phyloP scores from a whole-genome alignment of 2,797 vertebrate genomes.

The Menidia menidia region DNA sequence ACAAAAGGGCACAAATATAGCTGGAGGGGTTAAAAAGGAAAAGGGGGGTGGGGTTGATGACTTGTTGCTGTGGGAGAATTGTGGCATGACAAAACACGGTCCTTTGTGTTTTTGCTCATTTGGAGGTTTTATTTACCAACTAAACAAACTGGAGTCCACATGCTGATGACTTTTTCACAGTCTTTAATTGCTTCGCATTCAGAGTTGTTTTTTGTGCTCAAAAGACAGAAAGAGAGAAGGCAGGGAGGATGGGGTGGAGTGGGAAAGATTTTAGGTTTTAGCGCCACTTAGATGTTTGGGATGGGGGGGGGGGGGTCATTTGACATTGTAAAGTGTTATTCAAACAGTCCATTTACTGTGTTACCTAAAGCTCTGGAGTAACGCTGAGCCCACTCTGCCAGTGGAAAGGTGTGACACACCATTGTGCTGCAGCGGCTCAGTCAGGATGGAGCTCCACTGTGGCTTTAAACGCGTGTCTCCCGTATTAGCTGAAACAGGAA shows the following conservation, averaged over 20 bases:
- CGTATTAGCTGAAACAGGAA: too few species aligned
- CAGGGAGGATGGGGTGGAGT: not conserved
- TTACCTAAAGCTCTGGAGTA: conserved; percentile 66
- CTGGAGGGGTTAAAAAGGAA: conserved; percentile 27
- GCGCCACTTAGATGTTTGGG: conserved; percentile 31
- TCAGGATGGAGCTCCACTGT: too few species aligned
- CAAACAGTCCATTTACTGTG: conserved; percentile 66
- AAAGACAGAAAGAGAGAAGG: conserved; percentile 11
- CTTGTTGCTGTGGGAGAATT: conserved; percentile 53
- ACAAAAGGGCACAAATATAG: conserved; percentile 62
- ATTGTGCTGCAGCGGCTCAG: conserved; percentile 40
- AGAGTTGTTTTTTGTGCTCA: conserved; percentile 11
- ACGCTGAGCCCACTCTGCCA: conserved; percentile 45
- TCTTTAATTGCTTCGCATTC: conserved; percentile 25
- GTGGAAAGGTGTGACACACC: conserved; percentile 56
- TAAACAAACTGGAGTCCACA: conserved; percentile 44
- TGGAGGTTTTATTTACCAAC: conserved; percentile 55
- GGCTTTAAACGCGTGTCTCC: too few species aligned
- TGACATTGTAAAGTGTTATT: conserved; percentile 76
- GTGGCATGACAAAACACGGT: conserved; percentile 25
- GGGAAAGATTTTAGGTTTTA: conserved; percentile 34
- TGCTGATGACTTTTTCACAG: conserved; percentile 35
- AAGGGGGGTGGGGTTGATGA: conserved; percentile 15
- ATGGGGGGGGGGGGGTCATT: conserved; percentile 53
- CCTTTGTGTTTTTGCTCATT: conserved; percentile 17